These are phyloP conservation scores for Brachypteracias leptosomus DNA, from an alignment of 2,113 vertebrate species.

Conservation along the genomic window DNA sequence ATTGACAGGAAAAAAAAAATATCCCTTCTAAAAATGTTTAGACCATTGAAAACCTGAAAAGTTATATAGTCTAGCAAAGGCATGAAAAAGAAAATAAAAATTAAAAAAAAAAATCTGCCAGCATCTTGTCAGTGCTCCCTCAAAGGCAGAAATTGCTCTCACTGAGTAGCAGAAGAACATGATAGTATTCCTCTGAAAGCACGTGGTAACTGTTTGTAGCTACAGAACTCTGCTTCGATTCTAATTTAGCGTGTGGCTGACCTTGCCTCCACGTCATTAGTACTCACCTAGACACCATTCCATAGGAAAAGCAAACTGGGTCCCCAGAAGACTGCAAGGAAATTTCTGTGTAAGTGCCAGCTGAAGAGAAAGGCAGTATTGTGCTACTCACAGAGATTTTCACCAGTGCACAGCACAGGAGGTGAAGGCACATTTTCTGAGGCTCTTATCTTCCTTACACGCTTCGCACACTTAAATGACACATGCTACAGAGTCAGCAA, in stretches of 20 bases:
- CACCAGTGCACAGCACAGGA: background rate
- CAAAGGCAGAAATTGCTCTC: background rate
- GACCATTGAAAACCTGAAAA: background rate
- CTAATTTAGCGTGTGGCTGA: background rate
- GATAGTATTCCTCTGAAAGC: background rate
- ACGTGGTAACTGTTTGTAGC: background rate
- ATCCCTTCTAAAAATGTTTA: background rate
- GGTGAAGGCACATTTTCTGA: background rate
- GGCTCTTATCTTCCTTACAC: conserved; percentile 65
- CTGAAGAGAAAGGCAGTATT: background rate
- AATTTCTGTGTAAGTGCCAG: background rate
- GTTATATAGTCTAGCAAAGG: background rate
- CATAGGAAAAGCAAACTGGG: background rate
- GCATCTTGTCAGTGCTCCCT: background rate
- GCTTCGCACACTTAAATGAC: conserved; percentile 66
- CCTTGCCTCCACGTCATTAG: background rate
- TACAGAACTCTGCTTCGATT: background rate
- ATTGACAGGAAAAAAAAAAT: background rate
- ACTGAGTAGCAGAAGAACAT: no score
- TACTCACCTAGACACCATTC: background rate
- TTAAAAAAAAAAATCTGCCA: background rate
- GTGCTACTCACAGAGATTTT: background rate
- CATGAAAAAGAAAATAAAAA: background rate
- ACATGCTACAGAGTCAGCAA: conserved; percentile 59
- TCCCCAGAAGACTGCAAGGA: background rate